Evolutionary conservation across 2,888 invertebrate genomes (phyloP).

Genomic region (Erebia aethiops): DNA sequence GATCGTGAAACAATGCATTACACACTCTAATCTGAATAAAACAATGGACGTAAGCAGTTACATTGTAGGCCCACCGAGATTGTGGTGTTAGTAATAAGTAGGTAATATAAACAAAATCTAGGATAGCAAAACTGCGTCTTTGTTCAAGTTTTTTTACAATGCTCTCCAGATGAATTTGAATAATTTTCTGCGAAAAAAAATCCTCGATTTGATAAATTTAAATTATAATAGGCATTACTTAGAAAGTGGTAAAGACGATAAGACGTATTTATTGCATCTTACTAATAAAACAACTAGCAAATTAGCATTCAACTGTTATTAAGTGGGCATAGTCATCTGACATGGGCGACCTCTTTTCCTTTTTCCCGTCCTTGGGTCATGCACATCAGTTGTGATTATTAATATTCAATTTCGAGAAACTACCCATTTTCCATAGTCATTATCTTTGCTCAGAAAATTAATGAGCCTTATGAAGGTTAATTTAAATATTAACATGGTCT

Average conservation of each 20-base stretch:
- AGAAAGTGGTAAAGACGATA: no score
- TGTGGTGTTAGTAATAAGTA: conserved; percentile 14
- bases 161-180: no score
- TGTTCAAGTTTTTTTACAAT: neutral
- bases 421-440: neutral
- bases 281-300: no score
- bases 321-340: no score
- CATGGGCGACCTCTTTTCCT: no score
- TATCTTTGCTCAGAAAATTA: conserved; percentile 6
- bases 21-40: conserved; percentile 21
- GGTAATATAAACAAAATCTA: conserved; percentile 8
- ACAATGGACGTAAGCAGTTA: conserved; percentile 18
- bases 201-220: neutral
- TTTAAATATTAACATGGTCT: conserved; percentile 3
- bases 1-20: conserved; percentile 22
- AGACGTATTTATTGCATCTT: no score
- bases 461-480: conserved; percentile 13
- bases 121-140: neutral
- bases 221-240: no score
- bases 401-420: no score
- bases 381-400: no score
- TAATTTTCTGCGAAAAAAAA: neutral
- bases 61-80: conserved; percentile 9
- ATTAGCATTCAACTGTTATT: no score
- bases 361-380: no score